These are phyloP conservation scores for Prolemur simus DNA, from an alignment of 2,113 vertebrate genomes.

Conservation along the genomic window DNA sequence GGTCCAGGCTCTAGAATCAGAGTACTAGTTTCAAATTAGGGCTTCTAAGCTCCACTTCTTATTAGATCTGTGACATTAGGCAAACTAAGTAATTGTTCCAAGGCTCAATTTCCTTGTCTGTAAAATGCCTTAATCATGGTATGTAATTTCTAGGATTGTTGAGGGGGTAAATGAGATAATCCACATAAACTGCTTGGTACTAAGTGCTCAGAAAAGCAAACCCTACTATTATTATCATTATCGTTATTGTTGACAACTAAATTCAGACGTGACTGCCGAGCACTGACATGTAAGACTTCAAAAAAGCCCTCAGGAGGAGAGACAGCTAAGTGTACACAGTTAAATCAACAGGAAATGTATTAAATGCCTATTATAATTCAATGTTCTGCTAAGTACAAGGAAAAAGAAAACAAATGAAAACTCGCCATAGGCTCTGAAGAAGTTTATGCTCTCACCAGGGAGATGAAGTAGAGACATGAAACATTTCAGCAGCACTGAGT, in stretches of 20 bases:
- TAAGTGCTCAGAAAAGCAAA: not conserved
- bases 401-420: not conserved
- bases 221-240: not conserved
- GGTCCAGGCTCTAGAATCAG: not conserved
- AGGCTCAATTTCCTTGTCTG: not conserved
- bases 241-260: not conserved
- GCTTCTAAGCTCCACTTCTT: not conserved
- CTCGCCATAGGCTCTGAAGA: not conserved
- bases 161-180: not conserved
- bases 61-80: not conserved
- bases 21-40: not conserved
- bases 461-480: not conserved
- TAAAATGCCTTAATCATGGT: not conserved
- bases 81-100: not conserved
- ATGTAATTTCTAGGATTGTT: not conserved
- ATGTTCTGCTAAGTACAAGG: not conserved
- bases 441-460: not conserved
- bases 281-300: not conserved
- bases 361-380: not conserved
- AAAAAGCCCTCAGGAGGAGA: not conserved
- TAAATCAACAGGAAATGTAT: not conserved
- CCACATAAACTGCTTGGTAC: not conserved
- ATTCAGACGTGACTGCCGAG: not conserved
- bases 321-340: not conserved
- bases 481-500: rapidly evolving